A percentile compares a stretch with the other conserved stretches of the same genome.
These are phyloP conservation scores for Acanthoscelides obtectus DNA, from an alignment of 2,888 invertebrate species.

Conservation along the genomic window DNA sequence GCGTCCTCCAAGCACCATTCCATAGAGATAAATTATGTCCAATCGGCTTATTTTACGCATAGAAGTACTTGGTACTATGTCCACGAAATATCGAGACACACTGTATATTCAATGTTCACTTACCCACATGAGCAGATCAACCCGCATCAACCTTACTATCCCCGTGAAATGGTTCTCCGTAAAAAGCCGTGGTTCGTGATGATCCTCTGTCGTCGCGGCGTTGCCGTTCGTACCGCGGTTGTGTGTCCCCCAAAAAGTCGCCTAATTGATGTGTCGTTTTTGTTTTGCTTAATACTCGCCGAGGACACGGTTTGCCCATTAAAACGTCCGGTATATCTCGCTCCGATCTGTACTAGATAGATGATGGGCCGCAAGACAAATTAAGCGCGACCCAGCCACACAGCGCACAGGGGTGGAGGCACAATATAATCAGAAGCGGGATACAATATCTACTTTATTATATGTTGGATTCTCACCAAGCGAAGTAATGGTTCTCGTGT, in stretches of 20 bases:
- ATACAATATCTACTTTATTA: too few relatives aligned
- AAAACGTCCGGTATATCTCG: conserved; percentile 61
- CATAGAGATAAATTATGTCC: too few relatives aligned
- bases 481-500: too few relatives aligned
- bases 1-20: too few relatives aligned
- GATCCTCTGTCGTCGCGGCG: not conserved
- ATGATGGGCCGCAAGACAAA: conserved; percentile 54
- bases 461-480: too few relatives aligned
- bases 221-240: not conserved
- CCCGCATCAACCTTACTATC: not conserved
- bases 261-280: conserved; percentile 67
- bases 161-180: not conserved
- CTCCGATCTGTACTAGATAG: conserved; percentile 58
- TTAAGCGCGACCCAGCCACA: conserved; percentile 41
- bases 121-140: not conserved
- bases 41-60: too few relatives aligned
- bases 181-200: not conserved
- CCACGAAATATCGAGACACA: too few relatives aligned
- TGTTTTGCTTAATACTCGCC: conserved; percentile 59
- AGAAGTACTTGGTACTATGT: too few relatives aligned
- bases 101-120: too few relatives aligned
- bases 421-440: not conserved
- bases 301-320: conserved; percentile 67
- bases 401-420: not conserved
- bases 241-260: conserved; percentile 24